Conservation (phyloP, 2,797 vertebrate species). For the Todus mexicanus region DNA sequence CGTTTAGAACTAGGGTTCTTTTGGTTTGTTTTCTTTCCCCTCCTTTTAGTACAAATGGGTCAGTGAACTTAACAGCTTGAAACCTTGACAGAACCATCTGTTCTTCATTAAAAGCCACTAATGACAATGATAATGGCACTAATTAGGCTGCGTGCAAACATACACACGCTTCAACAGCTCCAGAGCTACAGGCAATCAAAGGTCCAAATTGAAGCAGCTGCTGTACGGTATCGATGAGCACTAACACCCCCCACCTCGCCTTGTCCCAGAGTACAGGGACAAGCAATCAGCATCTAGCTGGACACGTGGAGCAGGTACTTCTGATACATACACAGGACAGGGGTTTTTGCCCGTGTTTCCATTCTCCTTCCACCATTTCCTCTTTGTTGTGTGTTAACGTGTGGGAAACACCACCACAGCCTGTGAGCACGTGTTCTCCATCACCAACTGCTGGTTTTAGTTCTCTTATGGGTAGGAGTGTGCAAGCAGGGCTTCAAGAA, state of each 20-base stretch:
- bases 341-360: not conserved
- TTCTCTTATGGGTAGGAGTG: not conserved
- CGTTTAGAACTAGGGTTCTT: not conserved
- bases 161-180: constrained; percentile 20
- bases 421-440: not conserved
- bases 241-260: not conserved
- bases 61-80: constrained; percentile 52
- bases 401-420: not conserved
- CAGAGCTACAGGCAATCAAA: constrained; percentile 44
- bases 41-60: constrained; percentile 37
- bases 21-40: not conserved
- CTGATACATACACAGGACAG: not conserved
- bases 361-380: not conserved
- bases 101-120: constrained; percentile 70
- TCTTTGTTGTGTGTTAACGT: not conserved
- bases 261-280: not conserved
- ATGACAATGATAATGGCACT: constrained; percentile 54
- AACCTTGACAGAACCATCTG: constrained; percentile 54
- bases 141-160: constrained; percentile 67
- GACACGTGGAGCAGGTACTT: not conserved
- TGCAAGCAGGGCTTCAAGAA: not conserved
- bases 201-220: constrained; percentile 38
- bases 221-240: not conserved
- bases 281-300: not conserved
- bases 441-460: not conserved